Conservation (phyloP, 1,140 invertebrate species). For the Sitodiplosis mosellana region DNA sequence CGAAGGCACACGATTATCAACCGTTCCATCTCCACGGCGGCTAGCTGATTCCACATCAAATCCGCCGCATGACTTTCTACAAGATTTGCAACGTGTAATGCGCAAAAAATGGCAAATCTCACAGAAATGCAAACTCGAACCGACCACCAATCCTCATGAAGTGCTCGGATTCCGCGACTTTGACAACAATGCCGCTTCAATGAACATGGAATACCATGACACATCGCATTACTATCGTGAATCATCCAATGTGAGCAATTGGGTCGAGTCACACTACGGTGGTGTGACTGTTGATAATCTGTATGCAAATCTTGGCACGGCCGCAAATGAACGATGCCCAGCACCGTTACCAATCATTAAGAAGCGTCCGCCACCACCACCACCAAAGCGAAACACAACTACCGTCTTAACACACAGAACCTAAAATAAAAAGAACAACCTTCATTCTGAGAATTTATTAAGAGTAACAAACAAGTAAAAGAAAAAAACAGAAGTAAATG, state of each 20-base stretch:
- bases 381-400: conserved; percentile 57
- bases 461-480: too few relatives aligned
- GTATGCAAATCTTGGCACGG: conserved; percentile 20
- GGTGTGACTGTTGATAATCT: conserved; percentile 12
- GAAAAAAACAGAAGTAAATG: too few relatives aligned
- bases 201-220: conserved; percentile 17
- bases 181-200: conserved; percentile 6
- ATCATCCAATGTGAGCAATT: conserved; percentile 68
- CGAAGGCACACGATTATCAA: conserved; percentile 37
- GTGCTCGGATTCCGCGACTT: conserved; percentile 73
- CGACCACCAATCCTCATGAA: conserved; percentile 69
- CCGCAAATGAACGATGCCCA: conserved; percentile 4
- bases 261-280: conserved; percentile 79
- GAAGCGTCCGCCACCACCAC: conserved; percentile 51
- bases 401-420: conserved; percentile 42
- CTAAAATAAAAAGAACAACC: conserved; percentile 10
- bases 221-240: conserved; percentile 41
- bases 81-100: conserved; percentile 78
- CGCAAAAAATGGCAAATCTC: conserved; percentile 86
- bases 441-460: too few relatives aligned
- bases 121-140: conserved; percentile 73
- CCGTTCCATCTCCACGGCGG: conserved; percentile 44
- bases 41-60: conserved; percentile 47
- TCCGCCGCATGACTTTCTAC: conserved; percentile 65
- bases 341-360: conserved; percentile 22